Evolutionary conservation across 92 coral and sea anemone species (phyloP).

Genomic region (Palythoa heliodiscus): DNA sequence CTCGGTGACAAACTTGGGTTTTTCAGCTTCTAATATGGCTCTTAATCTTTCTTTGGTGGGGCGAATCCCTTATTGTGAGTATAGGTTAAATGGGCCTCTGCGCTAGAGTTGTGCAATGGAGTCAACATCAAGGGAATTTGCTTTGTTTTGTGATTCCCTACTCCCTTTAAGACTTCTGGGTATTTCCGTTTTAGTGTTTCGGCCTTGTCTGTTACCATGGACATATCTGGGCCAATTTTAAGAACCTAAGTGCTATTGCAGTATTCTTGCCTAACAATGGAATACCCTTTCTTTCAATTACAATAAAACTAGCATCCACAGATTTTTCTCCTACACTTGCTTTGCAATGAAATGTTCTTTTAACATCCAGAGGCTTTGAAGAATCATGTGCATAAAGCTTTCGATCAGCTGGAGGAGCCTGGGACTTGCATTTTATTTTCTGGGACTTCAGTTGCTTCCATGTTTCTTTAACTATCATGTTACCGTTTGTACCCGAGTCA

Average conservation of each 20-base stretch:
- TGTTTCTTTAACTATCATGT: background rate
- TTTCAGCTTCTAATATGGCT: conserved; percentile 16
- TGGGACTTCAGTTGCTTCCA: background rate
- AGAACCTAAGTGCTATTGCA: background rate
- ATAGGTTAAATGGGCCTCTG: background rate
- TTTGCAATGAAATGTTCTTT: background rate
- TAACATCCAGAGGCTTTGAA: background rate
- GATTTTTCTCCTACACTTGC: background rate
- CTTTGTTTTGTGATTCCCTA: background rate
- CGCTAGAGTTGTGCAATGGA: background rate
- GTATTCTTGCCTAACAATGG: background rate
- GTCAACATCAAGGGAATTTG: background rate
- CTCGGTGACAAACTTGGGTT: conserved; percentile 1
- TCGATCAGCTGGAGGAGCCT: too few relatives aligned
- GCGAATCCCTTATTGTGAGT: conserved; percentile 40
- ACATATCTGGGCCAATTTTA: background rate
- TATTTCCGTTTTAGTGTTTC: background rate
- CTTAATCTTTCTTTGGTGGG: conserved; percentile 39
- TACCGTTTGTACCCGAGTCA: background rate
- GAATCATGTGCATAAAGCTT: background rate
- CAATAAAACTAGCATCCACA: background rate
- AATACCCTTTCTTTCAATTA: background rate
- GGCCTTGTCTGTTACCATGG: background rate
- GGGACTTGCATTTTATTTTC: too few relatives aligned
- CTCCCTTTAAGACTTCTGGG: background rate